Evolutionary conservation across 35 echinoderm and acorn worm species (phyloP), one percentile per base, ranked within the genome.

Genomic region (Hemicentrotus pulcherrimus): DNA sequence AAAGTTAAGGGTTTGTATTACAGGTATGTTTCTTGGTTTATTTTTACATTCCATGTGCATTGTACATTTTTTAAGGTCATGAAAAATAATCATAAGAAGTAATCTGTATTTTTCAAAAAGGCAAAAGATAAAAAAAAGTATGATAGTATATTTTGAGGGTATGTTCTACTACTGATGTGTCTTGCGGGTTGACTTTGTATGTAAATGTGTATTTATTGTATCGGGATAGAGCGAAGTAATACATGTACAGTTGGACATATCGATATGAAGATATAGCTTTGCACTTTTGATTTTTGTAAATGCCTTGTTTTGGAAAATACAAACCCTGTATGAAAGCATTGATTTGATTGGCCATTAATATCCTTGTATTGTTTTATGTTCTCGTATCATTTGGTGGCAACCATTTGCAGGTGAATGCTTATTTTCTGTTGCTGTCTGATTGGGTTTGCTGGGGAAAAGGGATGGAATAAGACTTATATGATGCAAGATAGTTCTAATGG

Each of bases 251-350:
- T 93, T 31, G 70, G 24, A 94, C 30, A 94, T 35, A 59, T 61
- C 70, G 91, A 46, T 32, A 8, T 91, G 35, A 46, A 48, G 2
- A 65, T 31, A 65, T 65, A 31, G 16, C 31, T 65, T 32, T 93
- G 41, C 58, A 94, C 52, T 94, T 18, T 46, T 48, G 30, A 46
- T 47, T 65, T 65, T 94, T 58, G 47, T 41, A 91, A 46, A 15
- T 41, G 88, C 47, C 88, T 35, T 91, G 88, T 46, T 46, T 91
- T 91, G 88, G 88, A 48, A 48, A 46, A 46, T 91, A 30, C 86
- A 91, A 28, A 78, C 65, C 65, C 30, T 55, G 88, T 95, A 95
- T 91, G 50, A 15, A 46, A 91, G 92, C 45, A 92, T 32, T 30
- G 47, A 16, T 24, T 32, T 32, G 12, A 78, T 28, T 22, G 65